Percentiles rank a stretch among this genome's conserved stretches.
Conservation (phyloP, 2,888 invertebrate genomes). For the Cantharis rustica region DNA sequence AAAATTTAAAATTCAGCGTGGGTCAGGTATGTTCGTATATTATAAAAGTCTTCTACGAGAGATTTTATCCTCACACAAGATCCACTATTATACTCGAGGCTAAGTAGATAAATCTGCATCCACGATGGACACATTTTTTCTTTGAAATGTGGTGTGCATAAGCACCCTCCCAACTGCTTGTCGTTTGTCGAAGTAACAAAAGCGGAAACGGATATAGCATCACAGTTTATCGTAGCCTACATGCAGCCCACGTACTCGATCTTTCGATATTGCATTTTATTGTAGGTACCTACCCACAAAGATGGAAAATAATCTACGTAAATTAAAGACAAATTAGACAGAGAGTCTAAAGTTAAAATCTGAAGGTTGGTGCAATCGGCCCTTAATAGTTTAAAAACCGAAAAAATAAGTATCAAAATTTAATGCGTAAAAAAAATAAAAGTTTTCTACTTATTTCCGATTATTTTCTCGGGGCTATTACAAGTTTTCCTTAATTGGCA, state of each 20-base stretch:
- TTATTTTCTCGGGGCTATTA: not conserved
- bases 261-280: not conserved
- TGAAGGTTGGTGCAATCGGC: no score
- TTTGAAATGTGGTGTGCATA: not conserved
- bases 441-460: not conserved
- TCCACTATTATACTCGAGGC: no score
- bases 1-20: no score
- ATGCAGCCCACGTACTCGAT: constrained; percentile 16
- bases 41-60: no score
- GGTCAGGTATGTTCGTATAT: no score
- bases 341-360: no score
- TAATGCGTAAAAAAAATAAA: not conserved
- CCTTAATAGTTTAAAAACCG: not conserved
- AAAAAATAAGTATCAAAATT: not conserved
- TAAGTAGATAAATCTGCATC: not conserved
- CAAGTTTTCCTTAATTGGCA: not conserved
- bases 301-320: not conserved
- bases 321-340: no score
- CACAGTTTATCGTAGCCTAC: constrained; percentile 21
- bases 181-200: constrained; percentile 18
- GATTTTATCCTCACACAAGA: no score
- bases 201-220: constrained; percentile 27
- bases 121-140: not conserved
- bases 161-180: not conserved
- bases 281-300: not conserved